Conservation (phyloP, 2,797 vertebrate species). For the Esox masquinongy region DNA sequence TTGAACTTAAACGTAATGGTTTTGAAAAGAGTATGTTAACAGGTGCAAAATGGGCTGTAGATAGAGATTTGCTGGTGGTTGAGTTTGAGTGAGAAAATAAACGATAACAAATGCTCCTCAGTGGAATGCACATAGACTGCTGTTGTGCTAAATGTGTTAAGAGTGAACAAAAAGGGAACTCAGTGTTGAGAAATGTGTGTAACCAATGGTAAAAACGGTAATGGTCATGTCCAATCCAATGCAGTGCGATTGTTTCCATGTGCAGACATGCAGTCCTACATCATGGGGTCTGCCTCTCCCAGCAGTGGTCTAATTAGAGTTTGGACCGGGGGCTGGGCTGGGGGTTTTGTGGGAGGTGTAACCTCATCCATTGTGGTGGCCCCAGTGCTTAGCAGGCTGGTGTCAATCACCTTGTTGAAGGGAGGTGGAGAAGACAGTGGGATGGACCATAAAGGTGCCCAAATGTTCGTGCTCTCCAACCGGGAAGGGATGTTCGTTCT, state of each 20-base stretch:
- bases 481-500: conserved; percentile 24
- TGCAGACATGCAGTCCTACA: not conserved
- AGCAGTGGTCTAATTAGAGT: not conserved
- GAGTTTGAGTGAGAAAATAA: too few relatives aligned
- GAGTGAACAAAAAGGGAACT: too few relatives aligned
- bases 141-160: too few relatives aligned
- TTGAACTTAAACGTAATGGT: too few relatives aligned
- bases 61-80: too few relatives aligned
- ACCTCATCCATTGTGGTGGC: conserved; percentile 45
- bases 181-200: too few relatives aligned
- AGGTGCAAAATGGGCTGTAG: too few relatives aligned
- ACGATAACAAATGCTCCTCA: too few relatives aligned
- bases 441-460: conserved; percentile 32
- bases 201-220: not conserved
- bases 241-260: not conserved
- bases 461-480: conserved; percentile 48
- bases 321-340: not conserved
- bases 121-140: too few relatives aligned
- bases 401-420: conserved; percentile 64
- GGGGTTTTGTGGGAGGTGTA: conserved; percentile 19
- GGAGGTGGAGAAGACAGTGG: conserved; percentile 21
- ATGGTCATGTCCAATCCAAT: not conserved
- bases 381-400: conserved; percentile 60
- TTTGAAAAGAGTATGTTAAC: too few relatives aligned
- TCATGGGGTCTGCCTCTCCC: not conserved